Evolutionary conservation across 2,888 invertebrate species (phyloP), one percentile per base, ranked within the genome.

Genomic region (Pyrocoelia pectoralis): DNA sequence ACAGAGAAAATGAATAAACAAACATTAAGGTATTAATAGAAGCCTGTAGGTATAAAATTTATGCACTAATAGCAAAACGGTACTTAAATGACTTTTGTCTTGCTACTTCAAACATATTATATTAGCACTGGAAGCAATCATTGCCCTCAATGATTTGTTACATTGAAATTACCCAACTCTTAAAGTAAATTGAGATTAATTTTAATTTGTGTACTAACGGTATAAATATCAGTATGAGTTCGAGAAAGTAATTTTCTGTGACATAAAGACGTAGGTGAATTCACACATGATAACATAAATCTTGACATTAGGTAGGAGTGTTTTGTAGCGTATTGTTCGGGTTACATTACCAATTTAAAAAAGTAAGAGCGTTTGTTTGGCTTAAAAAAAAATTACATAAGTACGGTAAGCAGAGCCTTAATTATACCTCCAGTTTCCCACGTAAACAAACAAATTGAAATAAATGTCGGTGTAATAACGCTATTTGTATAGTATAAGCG

Each of bases 401-500:
- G n/a, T 8, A 4, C 33, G 33, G n/a, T n/a, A 12, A 24, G 24
- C 24, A 24, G 24, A 24, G 8, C 33, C 33, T n/a, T 33, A 33
- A 33, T 33, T 33, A 33, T 24, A n/a, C n/a, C 10, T 18, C 56
- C 17, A 53, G 48, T 54, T 60, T 60, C 60, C 54, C 60, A 60
- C 54, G 60, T 60, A 54, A 48, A 59, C 53, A 52, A 59, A 59
- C 59, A 59, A 59, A 60, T 52, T 41, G 10, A 56, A 52, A 48
- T 63, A 63, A 63, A 63, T 38, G 53, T 24, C 52, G 18, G 13
- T 15, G 53, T 68, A 68, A 68, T 67, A 6, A 54, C 54, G 46
- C 57, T 61, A 60, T 60, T 65, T 65, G 46, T 24, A 46, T 57
- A 65, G 65, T 64, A 68, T 62, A 65, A 50, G 33, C 63, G 52